Base-by-base conservation (phyloP, 2,888 invertebrate genomes). In the Maniola hyperantus region DNA sequence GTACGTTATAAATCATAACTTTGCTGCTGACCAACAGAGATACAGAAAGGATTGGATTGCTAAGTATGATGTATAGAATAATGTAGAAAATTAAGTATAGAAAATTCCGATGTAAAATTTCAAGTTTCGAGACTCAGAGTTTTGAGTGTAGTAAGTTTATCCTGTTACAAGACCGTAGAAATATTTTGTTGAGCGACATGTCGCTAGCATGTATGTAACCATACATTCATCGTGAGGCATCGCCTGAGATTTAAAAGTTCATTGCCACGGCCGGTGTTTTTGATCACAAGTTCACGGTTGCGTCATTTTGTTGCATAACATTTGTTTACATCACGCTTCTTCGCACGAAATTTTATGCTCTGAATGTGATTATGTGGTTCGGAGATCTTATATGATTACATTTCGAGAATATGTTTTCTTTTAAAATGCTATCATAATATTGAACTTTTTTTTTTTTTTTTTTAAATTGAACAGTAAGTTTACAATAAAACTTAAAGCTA, bases 191-290 rank as follows among this genome's bases (percentile, higher is more conserved):
- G 20, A 0, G 20, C 42, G 42, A 57, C 57, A 42, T 7, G 20
- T 57, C 57, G 57, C 57, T 42, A 39, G 57, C 13, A 20, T 57
- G 42, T 8, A 8, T 8, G 15, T 8, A 1, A 6, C 26, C 20
- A 51, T 42, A 18, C 57, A 4, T n/a, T 39, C 13, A 48, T 33
- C n/a, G 46, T 60, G 57, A 48, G 61, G 57, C 63, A 55, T 64
- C 53, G 61, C 48, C 18, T 15, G 54, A 15, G 39, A 62, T 55
- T 70, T 61, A 59, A 57, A 78, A 77, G 85, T 85, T 87, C 85
- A 87, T 75, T 85, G 87, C 85, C 84, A 85, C 76, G 85, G 82
- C 67, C 81, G 54, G 75, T 73, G 75, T 76, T 76, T 78, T 75
- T 72, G 70, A 63, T 63, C 70, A 74, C 79, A 71, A 77, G 76